Evolutionary conservation across 1,140 invertebrate genomes (phyloP).

Genomic region (Procambarus virginalis): DNA sequence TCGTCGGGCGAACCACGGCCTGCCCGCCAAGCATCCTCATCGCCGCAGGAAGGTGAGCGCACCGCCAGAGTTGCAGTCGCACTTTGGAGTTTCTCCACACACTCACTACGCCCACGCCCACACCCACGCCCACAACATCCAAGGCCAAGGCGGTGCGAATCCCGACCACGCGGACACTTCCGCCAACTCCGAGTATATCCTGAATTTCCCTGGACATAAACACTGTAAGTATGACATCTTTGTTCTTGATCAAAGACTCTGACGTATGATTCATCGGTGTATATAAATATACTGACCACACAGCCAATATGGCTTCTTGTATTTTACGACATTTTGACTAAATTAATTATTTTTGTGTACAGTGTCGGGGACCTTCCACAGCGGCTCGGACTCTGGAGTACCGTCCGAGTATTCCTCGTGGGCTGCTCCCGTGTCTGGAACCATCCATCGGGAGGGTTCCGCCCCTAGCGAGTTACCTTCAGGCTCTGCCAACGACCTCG

Average conservation of each 20-base stretch:
- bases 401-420: constrained; percentile 70
- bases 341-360: background rate
- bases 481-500: constrained; percentile 62
- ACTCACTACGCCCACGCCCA: constrained; percentile 10
- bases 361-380: constrained; percentile 66
- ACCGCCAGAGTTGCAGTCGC: constrained; percentile 69
- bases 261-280: no score
- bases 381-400: constrained; percentile 70
- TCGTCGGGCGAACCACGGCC: constrained; percentile 51
- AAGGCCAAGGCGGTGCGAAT: constrained; percentile 58
- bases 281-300: no score
- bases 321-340: background rate
- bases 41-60: constrained; percentile 70
- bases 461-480: constrained; percentile 25
- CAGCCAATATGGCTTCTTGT: no score
- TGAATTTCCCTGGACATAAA: constrained; percentile 52
- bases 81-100: constrained; percentile 37
- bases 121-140: constrained; percentile 34
- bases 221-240: constrained; percentile 34
- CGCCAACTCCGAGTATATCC: constrained; percentile 58
- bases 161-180: constrained; percentile 60
- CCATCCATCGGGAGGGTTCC: constrained; percentile 34
- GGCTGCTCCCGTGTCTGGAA: constrained; percentile 57
- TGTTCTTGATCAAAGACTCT: background rate
- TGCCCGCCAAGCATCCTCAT: constrained; percentile 66